A percentile compares a stretch with the other conserved stretches of the same genome.
Evolutionary conservation across 2,888 invertebrate genomes (phyloP).

Genomic region (Bedellia somnulentella): DNA sequence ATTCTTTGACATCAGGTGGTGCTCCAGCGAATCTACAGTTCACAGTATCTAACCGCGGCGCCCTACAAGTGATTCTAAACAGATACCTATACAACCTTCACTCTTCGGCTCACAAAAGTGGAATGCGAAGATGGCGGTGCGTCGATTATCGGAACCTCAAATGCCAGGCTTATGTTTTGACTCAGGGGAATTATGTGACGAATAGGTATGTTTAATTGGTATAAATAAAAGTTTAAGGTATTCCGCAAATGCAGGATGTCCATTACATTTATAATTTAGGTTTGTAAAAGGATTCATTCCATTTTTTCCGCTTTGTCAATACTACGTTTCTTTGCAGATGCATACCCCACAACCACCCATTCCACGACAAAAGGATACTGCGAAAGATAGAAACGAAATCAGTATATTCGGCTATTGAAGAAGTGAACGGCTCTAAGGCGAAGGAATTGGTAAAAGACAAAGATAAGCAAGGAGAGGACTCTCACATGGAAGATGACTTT

Average conservation of each 20-base stretch:
- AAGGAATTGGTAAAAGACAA: conserved; percentile 21
- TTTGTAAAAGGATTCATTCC: too few relatives aligned
- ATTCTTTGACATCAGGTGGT: too few relatives aligned
- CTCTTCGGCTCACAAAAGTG: conserved; percentile 20
- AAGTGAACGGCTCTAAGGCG: conserved; percentile 23
- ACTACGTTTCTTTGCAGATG: conserved; percentile 30
- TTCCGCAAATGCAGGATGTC: too few relatives aligned
- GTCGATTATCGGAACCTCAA: conserved; percentile 47
- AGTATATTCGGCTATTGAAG: conserved; percentile 34
- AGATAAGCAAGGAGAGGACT: too few relatives aligned
- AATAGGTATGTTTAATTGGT: conserved; percentile 36
- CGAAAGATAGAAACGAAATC: conserved; percentile 44
- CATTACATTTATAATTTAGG: too few relatives aligned
- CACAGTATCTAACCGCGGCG: conserved; percentile 49
- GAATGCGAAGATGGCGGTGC: conserved; percentile 44
- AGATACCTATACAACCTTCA: conserved; percentile 48
- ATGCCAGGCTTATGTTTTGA: conserved; percentile 40
- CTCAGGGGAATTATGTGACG: conserved; percentile 41
- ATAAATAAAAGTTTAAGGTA: too few relatives aligned
- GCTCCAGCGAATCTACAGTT: conserved; percentile 32
- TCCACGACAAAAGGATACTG: conserved; percentile 50
- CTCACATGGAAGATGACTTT: too few relatives aligned
- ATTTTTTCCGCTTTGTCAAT: too few relatives aligned
- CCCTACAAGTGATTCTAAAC: conserved; percentile 46
- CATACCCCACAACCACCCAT: conserved; percentile 45